Evolutionary conservation across 1,140 invertebrate genomes (phyloP), one percentile per base, ranked within the genome.

Genomic region (Heliothis subflexa): DNA sequence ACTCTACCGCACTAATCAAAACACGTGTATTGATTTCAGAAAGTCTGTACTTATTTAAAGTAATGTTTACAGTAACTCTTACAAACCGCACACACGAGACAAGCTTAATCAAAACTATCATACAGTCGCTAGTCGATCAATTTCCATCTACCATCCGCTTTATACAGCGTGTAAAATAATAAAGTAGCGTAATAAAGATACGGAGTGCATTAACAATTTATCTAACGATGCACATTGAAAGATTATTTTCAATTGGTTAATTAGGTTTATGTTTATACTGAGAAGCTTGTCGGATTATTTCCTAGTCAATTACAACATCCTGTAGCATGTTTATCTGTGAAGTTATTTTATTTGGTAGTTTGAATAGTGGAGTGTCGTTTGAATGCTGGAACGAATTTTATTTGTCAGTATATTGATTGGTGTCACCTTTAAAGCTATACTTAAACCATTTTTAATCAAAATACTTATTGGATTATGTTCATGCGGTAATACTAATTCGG

Each of bases 191-290:
- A 59, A 59, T 59, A 59, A 59, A 62, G 59, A 62, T 40, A 40
- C 3, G 25, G 14, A 62, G 33, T 28, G 12, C 25, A 40, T 62
- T 59, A 18, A 47, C 33, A 64, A 68, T 68, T n/a, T 14, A 68
- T 68, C 45, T 40, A 68, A 50, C 21, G 50, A 54, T 54, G 25
- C 7, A 68, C 18, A 52, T 68, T 55, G 25, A 71, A n/a, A 28
- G 21, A 52, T 71, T 21, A 54, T 54, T 50, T 71, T 54, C 47
- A 54, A 71, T 71, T 71, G 25, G 49, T 49, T 71, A 54, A 71
- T 71, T 54, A 71, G 13, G 14, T 28, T 52, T 54, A 71, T 54
- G 45, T 52, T 54, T 68, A 57, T 68, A 50, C 64, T 50, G 12
- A 25, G 50, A 25, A 68, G 9, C 47, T 40, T 68, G 47, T 68